Conservation (phyloP, 2,888 invertebrate species). For the Melanargia galathea region DNA sequence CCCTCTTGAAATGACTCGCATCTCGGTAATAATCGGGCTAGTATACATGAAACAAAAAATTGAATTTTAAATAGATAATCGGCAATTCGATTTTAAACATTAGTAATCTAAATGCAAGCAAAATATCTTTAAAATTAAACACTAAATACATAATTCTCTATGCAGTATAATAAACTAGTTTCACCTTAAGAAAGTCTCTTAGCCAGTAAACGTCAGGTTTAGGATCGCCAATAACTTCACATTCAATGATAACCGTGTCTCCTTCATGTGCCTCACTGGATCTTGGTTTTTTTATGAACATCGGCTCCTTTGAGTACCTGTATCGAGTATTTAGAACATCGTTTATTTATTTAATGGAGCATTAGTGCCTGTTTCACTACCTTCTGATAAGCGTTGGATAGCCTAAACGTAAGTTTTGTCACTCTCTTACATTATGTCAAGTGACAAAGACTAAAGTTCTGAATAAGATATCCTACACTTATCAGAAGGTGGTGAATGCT, state of each 20-base stretch:
- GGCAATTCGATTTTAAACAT: background rate
- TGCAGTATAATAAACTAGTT: background rate
- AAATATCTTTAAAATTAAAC: background rate
- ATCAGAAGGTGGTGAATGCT: too few species aligned
- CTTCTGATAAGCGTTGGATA: too few species aligned
- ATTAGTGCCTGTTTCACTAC: too few species aligned
- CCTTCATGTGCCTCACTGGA: slow-evolving; percentile 92
- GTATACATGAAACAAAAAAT: slow-evolving; percentile 44
- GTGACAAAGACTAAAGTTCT: too few species aligned
- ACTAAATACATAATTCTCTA: background rate
- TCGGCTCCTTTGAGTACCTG: slow-evolving; percentile 91
- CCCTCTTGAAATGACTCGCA: slow-evolving; percentile 89
- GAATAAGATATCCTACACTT: too few species aligned
- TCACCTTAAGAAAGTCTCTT: slow-evolving; percentile 91
- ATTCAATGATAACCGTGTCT: slow-evolving; percentile 91
- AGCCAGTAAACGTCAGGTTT: slow-evolving; percentile 94
- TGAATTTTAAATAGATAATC: slow-evolving; percentile 1
- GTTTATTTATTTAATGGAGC: background rate
- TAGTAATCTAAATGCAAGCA: background rate
- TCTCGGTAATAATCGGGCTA: slow-evolving; percentile 94
- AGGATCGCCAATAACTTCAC: slow-evolving; percentile 94
- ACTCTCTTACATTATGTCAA: too few species aligned
- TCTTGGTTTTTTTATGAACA: slow-evolving; percentile 91
- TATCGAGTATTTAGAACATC: background rate
- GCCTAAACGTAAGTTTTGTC: too few species aligned